These are phyloP conservation scores for Dermochelys coriacea DNA, from an alignment of 2,797 vertebrate genomes.

Conservation along the genomic window DNA sequence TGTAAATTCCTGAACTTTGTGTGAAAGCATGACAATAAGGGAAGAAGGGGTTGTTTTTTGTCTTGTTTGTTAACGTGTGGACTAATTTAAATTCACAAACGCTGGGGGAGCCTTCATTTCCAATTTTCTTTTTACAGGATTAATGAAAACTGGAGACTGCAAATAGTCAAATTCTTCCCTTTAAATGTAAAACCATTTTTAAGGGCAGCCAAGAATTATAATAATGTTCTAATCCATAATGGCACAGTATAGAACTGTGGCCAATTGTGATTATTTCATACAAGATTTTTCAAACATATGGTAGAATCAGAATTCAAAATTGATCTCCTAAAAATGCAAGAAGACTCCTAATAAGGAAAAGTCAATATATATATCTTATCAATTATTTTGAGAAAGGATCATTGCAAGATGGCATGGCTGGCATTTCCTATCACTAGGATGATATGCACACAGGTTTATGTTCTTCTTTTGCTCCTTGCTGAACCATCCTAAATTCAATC, in stretches of 20 bases:
- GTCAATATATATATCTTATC: conserved; percentile 19
- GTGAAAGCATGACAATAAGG: conserved; percentile 70
- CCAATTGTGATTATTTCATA: conserved; percentile 68
- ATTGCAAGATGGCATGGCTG: neutral
- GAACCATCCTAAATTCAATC: neutral
- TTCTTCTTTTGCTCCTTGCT: neutral
- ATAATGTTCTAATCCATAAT: conserved; percentile 75
- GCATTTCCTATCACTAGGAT: neutral
- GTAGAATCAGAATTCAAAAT: conserved; percentile 64
- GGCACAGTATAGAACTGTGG: conserved; percentile 51
- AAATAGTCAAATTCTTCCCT: conserved; percentile 69
- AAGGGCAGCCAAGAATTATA: conserved; percentile 74
- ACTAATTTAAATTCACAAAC: conserved; percentile 82
- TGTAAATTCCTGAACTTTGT: conserved; percentile 60
- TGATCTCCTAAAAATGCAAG: conserved; percentile 3
- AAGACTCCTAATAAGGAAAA: conserved; percentile 20
- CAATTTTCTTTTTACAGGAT: conserved; percentile 83
- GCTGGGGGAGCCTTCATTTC: conserved; percentile 72
- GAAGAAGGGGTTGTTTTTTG: conserved; percentile 57
- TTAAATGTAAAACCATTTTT: conserved; percentile 74
- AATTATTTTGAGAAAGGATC: conserved; percentile 21
- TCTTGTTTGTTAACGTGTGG: conserved; percentile 60
- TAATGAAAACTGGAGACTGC: conserved; percentile 79
- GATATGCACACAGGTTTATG: neutral
- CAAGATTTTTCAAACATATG: conserved; percentile 47